Evolutionary conservation across 2,797 vertebrate genomes (phyloP).

Genomic region (Acipenser transmontanus): DNA sequence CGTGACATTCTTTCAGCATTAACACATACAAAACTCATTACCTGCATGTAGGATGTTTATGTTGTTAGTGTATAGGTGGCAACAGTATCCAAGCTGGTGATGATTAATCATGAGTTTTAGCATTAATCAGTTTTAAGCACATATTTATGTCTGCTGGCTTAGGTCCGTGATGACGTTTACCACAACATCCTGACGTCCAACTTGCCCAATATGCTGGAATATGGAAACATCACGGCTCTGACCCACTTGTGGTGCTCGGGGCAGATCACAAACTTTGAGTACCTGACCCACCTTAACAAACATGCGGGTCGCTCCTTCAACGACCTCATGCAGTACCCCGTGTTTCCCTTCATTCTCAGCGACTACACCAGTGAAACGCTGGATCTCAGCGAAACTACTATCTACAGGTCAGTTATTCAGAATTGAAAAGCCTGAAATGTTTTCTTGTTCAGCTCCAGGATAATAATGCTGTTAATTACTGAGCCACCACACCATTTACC

Average conservation of each 20-base stretch:
- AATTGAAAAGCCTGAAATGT: background rate
- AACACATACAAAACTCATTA: no score
- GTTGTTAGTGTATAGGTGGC: no score
- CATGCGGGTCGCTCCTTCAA: conserved; percentile 97
- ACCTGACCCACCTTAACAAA: conserved; percentile 96
- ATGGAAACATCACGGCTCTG: conserved; percentile 91
- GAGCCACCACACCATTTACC: no score
- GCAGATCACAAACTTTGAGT: conserved; percentile 97
- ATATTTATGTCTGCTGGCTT: conserved; percentile 5
- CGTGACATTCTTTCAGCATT: no score
- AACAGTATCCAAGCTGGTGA: no score
- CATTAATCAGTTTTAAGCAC: no score
- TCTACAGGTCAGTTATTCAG: conserved; percentile 70
- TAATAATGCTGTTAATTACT: no score
- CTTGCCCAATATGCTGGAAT: conserved; percentile 92
- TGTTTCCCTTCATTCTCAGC: conserved; percentile 92
- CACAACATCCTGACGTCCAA: conserved; percentile 91
- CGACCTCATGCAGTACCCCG: conserved; percentile 97
- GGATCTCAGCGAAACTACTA: conserved; percentile 73
- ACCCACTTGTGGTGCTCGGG: conserved; percentile 93
- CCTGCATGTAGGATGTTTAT: no score
- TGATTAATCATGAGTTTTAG: no score
- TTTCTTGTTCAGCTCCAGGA: no score
- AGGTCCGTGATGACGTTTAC: conserved; percentile 94
- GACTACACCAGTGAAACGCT: conserved; percentile 86